These are phyloP conservation scores for Alviniconcha strummeri DNA, from an alignment of 2,888 invertebrate genomes.

Conservation along the genomic window DNA sequence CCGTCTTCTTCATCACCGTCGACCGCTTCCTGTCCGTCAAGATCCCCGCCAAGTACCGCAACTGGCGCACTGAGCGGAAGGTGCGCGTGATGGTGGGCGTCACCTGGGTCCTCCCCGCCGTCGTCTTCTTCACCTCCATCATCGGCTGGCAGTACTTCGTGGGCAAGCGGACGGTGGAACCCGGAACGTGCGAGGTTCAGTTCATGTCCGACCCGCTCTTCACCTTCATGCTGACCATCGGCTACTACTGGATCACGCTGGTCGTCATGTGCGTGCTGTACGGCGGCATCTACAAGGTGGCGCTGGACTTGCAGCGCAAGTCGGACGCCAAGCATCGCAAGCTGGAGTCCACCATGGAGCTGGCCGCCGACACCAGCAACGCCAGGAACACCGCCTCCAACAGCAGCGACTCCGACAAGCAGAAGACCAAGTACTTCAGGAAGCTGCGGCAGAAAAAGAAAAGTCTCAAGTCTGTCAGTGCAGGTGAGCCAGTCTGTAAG, in stretches of 20 bases:
- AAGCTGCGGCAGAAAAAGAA: conserved; percentile 42
- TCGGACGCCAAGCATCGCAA: conserved; percentile 96
- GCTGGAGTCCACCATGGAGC: conserved; percentile 67
- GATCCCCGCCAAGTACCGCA: conserved; percentile 96
- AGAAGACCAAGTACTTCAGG: neutral
- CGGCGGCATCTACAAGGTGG: conserved; percentile 97
- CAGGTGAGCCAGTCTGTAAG: neutral
- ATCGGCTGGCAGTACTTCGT: conserved; percentile 99
- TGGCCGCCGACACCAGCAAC: conserved; percentile 77
- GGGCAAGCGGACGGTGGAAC: conserved; percentile 89
- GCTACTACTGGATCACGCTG: conserved; percentile 98
- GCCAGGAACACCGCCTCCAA: conserved; percentile 18
- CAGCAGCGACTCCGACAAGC: neutral
- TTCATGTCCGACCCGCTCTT: conserved; percentile 98
- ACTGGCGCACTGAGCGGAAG: conserved; percentile 95
- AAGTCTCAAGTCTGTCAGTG: conserved; percentile 17
- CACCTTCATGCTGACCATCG: conserved; percentile 96
- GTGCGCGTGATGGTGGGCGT: conserved; percentile 93
- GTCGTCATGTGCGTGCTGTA: conserved; percentile 96
- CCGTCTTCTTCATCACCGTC: conserved; percentile 97
- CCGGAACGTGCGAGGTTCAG: conserved; percentile 95
- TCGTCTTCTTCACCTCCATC: conserved; percentile 97
- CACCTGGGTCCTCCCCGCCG: conserved; percentile 96
- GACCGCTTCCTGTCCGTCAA: conserved; percentile 99
- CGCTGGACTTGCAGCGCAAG: conserved; percentile 97